A percentile compares a stretch with the other conserved stretches of the same genome.
Conservation (phyloP, 2,797 vertebrate species). For the Acipenser transmontanus region DNA sequence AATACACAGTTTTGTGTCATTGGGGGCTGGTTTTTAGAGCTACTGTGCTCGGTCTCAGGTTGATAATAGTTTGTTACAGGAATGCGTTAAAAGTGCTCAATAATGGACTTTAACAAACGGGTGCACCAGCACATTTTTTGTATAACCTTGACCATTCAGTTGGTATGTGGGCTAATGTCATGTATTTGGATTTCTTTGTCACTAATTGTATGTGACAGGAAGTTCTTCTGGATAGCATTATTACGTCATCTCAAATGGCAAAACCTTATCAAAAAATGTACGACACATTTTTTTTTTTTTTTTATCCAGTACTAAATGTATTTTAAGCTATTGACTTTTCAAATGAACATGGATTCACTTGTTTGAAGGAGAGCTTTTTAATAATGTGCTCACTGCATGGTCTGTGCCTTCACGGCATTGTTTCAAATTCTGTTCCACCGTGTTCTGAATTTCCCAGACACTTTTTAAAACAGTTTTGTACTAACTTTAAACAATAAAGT, state of each 20-base stretch:
- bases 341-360: conserved; percentile 21
- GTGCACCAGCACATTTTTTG: no score
- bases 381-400: conserved; percentile 12
- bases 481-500: conserved; percentile 70
- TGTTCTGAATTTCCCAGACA: conserved; percentile 31
- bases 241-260: conserved; percentile 48
- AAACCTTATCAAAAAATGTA: conserved; percentile 3
- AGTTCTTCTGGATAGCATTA: conserved; percentile 22
- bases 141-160: no score
- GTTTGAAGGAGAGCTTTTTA: conserved; percentile 52
- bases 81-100: no score
- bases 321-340: conserved; percentile 20
- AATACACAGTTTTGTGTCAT: no score
- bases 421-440: conserved; percentile 7
- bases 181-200: not conserved
- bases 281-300: conserved; percentile 19
- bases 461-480: conserved; percentile 59
- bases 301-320: conserved; percentile 25
- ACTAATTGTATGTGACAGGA: conserved; percentile 38
- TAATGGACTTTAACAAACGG: no score
- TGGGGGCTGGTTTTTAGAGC: no score
- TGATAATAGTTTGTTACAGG: no score
- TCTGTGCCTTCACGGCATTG: conserved; percentile 23
- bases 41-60: no score
- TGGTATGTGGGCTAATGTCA: no score